phyloP scores from a whole-genome alignment of 2,888 invertebrate genomes.

The Oasisia sp. region DNA sequence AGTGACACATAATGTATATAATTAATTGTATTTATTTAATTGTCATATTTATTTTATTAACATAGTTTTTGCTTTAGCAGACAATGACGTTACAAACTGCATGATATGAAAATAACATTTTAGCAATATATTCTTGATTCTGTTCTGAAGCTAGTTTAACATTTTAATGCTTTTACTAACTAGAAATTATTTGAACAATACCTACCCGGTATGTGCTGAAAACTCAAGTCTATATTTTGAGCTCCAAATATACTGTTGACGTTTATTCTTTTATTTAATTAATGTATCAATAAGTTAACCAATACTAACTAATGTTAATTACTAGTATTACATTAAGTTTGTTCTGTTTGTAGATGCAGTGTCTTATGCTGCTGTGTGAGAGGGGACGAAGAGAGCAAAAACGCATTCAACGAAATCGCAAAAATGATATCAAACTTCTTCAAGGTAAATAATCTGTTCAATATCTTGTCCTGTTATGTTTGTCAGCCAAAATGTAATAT shows the following conservation, averaged over 20 bases:
- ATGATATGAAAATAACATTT: too few relatives aligned
- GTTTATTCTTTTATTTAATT: background rate
- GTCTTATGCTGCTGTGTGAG: slow-evolving; percentile 59
- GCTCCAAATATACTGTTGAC: background rate
- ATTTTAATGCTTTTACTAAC: background rate
- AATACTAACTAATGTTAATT: too few relatives aligned
- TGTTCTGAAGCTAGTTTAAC: background rate
- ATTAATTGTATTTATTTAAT: too few relatives aligned
- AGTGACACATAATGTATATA: too few relatives aligned
- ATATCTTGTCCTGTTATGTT: background rate
- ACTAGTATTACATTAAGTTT: background rate
- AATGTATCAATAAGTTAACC: too few relatives aligned
- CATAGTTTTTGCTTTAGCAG: too few relatives aligned
- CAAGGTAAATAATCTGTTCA: slow-evolving; percentile 55
- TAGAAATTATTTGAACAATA: background rate
- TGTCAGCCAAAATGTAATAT: background rate
- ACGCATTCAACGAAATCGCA: slow-evolving; percentile 67
- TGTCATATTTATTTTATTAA: too few relatives aligned
- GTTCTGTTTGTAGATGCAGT: slow-evolving; percentile 37
- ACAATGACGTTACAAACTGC: too few relatives aligned
- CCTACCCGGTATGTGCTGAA: background rate
- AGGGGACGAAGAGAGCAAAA: slow-evolving; percentile 54
- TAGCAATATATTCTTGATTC: background rate
- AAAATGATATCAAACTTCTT: slow-evolving; percentile 82
- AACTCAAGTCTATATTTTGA: background rate